Conservation (phyloP, 1,140 invertebrate species). For the Drosophila nigrodunni region DNA sequence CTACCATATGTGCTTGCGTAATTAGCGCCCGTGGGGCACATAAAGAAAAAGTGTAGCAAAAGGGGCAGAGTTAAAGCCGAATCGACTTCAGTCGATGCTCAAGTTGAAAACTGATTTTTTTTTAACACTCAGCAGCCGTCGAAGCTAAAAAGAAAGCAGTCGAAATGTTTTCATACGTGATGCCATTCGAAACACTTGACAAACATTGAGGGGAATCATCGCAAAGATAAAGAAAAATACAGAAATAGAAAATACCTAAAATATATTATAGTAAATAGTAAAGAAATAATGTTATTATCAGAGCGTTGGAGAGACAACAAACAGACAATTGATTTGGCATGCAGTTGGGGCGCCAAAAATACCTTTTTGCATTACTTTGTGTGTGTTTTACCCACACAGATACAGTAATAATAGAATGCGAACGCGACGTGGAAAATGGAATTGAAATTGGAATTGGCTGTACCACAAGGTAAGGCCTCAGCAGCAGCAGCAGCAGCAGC, state of each 20-base stretch:
- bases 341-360: constrained; percentile 54
- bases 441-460: constrained; percentile 54
- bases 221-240: constrained; percentile 23
- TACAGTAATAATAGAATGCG: constrained; percentile 61
- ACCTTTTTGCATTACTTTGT: constrained; percentile 63
- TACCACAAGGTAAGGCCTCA: constrained; percentile 20
- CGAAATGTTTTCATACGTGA: constrained; percentile 48
- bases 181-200: constrained; percentile 66
- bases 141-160: constrained; percentile 54
- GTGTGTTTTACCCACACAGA: constrained; percentile 14
- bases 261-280: constrained; percentile 36
- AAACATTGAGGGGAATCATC: constrained; percentile 40
- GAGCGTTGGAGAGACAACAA: background rate
- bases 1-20: constrained; percentile 65
- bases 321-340: constrained; percentile 59
- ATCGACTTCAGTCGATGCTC: background rate
- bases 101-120: constrained; percentile 34
- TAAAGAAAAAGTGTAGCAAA: constrained; percentile 62
- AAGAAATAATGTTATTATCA: constrained; percentile 58
- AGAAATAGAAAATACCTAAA: constrained; percentile 29
- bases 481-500: background rate
- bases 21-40: constrained; percentile 59
- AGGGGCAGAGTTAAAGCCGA: constrained; percentile 19
- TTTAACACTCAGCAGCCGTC: constrained; percentile 33
- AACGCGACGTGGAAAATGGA: constrained; percentile 72